A percentile compares a stretch with the other conserved stretches of the same genome.
Conservation (phyloP, 2,113 vertebrate species). For the Odocoileus hemionus region DNA sequence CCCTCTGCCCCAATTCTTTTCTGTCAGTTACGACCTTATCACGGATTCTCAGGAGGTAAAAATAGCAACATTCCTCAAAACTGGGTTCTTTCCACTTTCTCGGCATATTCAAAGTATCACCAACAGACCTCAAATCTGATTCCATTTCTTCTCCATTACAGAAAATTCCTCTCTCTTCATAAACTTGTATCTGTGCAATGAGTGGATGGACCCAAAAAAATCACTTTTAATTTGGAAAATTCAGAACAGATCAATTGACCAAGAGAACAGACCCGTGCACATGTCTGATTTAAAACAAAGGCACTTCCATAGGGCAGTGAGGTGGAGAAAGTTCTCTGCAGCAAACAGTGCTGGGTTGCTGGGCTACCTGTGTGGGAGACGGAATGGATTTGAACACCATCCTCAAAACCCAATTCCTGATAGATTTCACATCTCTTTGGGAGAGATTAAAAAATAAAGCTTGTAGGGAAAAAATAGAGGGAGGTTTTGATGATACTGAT, state of each 20-base stretch:
- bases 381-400: not conserved
- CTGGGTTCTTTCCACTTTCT: not conserved
- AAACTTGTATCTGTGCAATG: not conserved
- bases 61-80: not conserved
- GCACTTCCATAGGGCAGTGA: accelerated
- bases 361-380: accelerated
- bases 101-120: not conserved
- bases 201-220: not conserved
- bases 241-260: not conserved
- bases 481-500: not conserved
- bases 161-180: not conserved
- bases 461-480: not conserved
- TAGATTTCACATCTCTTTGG: not conserved
- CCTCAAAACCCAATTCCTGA: not conserved
- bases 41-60: not conserved
- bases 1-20: accelerated
- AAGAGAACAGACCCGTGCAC: not conserved
- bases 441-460: not conserved
- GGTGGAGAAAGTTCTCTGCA: not conserved
- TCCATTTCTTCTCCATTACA: not conserved
- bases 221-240: not conserved
- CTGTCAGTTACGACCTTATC: not conserved
- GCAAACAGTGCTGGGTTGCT: accelerated
- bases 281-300: not conserved
- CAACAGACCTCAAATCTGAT: not conserved